A percentile compares a stretch with the other conserved stretches of the same genome.
Evolutionary conservation across 2,113 vertebrate species (phyloP).

Genomic region (Riparia riparia): DNA sequence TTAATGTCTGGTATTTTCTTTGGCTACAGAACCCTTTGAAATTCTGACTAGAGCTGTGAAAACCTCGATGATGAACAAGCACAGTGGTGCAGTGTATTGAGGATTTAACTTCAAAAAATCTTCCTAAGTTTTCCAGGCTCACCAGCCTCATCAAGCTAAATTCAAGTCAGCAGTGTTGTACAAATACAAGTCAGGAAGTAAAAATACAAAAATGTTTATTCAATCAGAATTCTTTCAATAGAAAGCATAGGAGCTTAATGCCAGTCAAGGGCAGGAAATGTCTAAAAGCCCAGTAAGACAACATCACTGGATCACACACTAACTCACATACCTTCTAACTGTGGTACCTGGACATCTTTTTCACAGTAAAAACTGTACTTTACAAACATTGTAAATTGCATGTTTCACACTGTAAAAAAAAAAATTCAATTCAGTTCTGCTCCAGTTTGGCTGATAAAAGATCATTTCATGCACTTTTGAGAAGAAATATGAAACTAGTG

Average conservation of each 20-base stretch:
- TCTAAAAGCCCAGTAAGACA: neutral
- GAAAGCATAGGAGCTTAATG: neutral
- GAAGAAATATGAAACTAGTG: neutral
- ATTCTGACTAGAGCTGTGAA: constrained; percentile 44
- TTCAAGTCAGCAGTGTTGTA: constrained; percentile 1
- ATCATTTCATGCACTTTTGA: neutral
- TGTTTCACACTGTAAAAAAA: neutral
- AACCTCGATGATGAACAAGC: constrained; percentile 34
- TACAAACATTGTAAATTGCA: neutral
- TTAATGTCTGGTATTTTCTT: constrained; percentile 57
- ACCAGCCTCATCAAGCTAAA: neutral
- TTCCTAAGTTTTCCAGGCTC: neutral
- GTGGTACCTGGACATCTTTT: neutral
- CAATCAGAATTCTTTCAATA: constrained; percentile 30
- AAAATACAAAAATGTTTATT: constrained; percentile 14
- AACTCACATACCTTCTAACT: neutral
- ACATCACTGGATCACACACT: neutral
- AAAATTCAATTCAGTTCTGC: neutral
- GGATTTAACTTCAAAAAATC: neutral
- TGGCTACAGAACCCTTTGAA: constrained; percentile 48
- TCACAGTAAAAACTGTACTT: neutral
- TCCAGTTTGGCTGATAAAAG: neutral
- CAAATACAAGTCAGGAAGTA: neutral
- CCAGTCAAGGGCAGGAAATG: neutral
- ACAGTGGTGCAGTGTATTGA: neutral